A percentile compares a stretch with the other conserved stretches of the same genome.
phyloP scores from a whole-genome alignment of 2,797 vertebrate species.

The Pygocentrus nattereri region DNA sequence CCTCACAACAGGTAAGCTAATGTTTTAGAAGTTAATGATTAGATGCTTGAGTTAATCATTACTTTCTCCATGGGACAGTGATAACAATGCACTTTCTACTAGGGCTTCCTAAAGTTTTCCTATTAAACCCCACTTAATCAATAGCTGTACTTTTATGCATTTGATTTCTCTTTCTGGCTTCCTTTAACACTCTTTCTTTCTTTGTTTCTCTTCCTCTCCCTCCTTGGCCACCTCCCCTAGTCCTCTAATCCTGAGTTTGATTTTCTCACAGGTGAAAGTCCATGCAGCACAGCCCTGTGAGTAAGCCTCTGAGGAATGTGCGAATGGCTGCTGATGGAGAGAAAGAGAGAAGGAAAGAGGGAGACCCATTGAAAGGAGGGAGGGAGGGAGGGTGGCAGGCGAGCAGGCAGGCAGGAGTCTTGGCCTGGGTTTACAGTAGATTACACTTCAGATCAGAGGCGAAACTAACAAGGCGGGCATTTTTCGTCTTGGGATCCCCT shows the following conservation, averaged over 20 bases:
- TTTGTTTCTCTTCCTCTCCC: background rate
- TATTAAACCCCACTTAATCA: conserved; percentile 21
- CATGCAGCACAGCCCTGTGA: conserved; percentile 39
- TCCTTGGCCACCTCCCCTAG: background rate
- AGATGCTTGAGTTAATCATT: conserved; percentile 57
- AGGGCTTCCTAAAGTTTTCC: background rate
- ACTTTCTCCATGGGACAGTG: background rate
- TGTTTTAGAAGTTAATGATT: conserved; percentile 54
- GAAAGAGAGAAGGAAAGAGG: conserved; percentile 29
- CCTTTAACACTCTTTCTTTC: background rate
- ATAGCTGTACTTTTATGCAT: background rate
- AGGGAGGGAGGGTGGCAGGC: background rate
- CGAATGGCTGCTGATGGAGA: conserved; percentile 43
- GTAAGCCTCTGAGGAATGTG: conserved; percentile 62
- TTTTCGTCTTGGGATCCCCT: conserved; percentile 39
- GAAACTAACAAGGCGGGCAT: conserved; percentile 47
- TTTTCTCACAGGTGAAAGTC: conserved; percentile 56
- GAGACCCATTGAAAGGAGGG: conserved; percentile 25
- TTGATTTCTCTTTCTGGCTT: conserved; percentile 23
- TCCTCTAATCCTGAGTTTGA: conserved; percentile 54
- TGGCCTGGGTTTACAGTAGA: conserved; percentile 54
- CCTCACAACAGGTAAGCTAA: conserved; percentile 47
- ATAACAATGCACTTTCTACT: background rate
- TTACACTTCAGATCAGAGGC: conserved; percentile 56
- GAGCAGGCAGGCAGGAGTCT: background rate